Conservation (phyloP, 1,140 invertebrate species). For the Drosophila auraria region DNA sequence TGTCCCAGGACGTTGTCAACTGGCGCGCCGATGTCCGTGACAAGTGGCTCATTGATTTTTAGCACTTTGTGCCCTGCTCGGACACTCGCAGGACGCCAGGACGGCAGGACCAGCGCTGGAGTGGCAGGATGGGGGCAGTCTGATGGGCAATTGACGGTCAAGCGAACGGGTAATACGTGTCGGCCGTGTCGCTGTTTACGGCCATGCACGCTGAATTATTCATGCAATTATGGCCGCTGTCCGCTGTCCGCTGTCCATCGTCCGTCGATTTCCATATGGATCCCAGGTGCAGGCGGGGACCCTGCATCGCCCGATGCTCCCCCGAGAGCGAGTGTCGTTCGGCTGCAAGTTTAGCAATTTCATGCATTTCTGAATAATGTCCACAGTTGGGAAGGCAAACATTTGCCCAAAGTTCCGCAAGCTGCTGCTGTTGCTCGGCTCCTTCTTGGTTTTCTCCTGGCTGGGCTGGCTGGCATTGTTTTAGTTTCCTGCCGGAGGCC, state of each 20-base stretch:
- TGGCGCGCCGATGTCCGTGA: conserved; percentile 45
- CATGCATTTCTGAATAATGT: conserved; percentile 80
- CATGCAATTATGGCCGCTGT: conserved; percentile 65
- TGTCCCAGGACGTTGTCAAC: conserved; percentile 37
- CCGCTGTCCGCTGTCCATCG: conserved; percentile 8
- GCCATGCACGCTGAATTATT: conserved; percentile 57
- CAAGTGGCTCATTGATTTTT: conserved; percentile 60
- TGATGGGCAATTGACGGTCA: conserved; percentile 47
- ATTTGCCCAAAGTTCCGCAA: conserved; percentile 64
- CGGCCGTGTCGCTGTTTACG: conserved; percentile 38
- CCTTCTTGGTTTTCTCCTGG: neutral
- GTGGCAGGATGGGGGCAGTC: conserved; percentile 13
- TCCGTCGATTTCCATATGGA: conserved; percentile 38
- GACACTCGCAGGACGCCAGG: conserved; percentile 15
- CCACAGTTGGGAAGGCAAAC: conserved; percentile 63
- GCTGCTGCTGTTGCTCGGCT: neutral
- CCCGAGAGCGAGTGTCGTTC: conserved; percentile 3
- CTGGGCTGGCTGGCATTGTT: conserved; percentile 11
- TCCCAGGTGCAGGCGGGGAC: neutral
- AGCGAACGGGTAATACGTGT: conserved; percentile 52
- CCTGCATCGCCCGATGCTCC: neutral
- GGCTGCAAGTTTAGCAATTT: conserved; percentile 69
- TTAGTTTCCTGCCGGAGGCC: conserved; percentile 19
- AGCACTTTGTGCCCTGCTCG: conserved; percentile 44
- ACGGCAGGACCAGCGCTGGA: neutral